A percentile compares a stretch with the other conserved stretches of the same genome.
Conservation (phyloP, 2,113 vertebrate species). For the Chaetops frenatus region DNA sequence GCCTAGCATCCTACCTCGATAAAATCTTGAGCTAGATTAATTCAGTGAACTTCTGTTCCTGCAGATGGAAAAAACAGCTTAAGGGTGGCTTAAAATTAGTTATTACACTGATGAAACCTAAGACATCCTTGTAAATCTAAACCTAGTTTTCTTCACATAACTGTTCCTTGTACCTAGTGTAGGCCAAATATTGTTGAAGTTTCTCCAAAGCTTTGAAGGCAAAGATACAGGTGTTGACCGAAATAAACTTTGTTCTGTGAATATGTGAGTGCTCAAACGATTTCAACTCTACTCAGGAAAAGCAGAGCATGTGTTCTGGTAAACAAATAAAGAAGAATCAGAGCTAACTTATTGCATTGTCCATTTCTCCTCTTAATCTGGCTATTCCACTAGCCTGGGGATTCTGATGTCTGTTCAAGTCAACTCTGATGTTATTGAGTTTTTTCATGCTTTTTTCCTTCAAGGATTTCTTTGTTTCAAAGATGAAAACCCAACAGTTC, state of each 20-base stretch:
- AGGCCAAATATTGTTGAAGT: background rate
- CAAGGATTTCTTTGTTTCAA: background rate
- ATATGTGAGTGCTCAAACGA: rapidly evolving
- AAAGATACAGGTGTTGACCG: background rate
- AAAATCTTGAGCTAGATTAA: background rate
- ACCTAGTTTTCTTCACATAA: background rate
- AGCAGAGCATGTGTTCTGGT: background rate
- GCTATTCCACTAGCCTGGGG: too few species aligned
- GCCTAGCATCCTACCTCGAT: background rate
- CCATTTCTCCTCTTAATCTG: background rate
- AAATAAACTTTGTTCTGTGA: background rate
- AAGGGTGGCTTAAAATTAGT: background rate
- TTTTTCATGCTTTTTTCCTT: background rate
- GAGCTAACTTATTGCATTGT: background rate
- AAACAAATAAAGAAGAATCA: background rate
- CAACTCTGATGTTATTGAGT: rapidly evolving
- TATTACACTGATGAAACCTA: background rate
- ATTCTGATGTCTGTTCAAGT: background rate
- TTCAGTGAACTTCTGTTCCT: background rate
- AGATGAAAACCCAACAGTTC: background rate
- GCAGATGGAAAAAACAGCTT: background rate
- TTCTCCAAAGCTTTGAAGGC: background rate
- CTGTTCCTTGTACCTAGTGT: background rate
- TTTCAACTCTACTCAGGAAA: background rate
- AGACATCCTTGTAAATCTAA: background rate